A percentile compares a stretch with the other conserved stretches of the same genome.
Evolutionary conservation across 2,888 invertebrate genomes (phyloP).

Genomic region (Sesia bembeciformis): DNA sequence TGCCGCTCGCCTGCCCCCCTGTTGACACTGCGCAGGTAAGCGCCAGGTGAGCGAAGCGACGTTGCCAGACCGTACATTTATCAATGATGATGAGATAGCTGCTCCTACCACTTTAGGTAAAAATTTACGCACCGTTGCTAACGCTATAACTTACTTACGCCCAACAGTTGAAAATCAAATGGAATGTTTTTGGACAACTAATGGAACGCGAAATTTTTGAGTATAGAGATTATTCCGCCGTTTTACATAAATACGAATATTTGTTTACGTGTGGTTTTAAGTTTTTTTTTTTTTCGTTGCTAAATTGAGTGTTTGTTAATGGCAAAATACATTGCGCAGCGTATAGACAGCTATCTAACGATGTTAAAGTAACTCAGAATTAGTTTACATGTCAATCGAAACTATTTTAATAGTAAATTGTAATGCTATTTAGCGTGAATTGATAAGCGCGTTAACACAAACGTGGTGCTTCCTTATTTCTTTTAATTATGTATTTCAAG

Average conservation of each 20-base stretch:
- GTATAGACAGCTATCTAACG: not conserved
- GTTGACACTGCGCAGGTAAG: conserved; percentile 65
- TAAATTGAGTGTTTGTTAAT: not conserved
- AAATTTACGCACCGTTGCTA: conserved; percentile 46
- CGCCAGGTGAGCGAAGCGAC: conserved; percentile 68
- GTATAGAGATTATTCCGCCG: not conserved
- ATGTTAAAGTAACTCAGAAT: too few relatives aligned
- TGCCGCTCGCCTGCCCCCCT: conserved; percentile 58
- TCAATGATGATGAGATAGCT: conserved; percentile 70
- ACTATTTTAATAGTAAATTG: too few relatives aligned
- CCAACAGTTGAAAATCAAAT: conserved; percentile 13
- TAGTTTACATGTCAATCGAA: too few relatives aligned
- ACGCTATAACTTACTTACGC: conserved; percentile 35
- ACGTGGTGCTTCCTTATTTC: too few relatives aligned
- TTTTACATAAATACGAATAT: not conserved
- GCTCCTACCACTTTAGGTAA: conserved; percentile 39
- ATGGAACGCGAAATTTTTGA: conserved; percentile 21
- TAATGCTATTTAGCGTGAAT: too few relatives aligned
- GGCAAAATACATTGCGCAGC: not conserved
- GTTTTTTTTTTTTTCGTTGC: not conserved
- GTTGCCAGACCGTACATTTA: conserved; percentile 70
- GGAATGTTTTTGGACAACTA: conserved; percentile 19
- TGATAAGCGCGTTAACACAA: too few relatives aligned
- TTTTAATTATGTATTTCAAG: too few relatives aligned
- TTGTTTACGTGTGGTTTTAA: not conserved